A percentile compares a stretch with the other conserved stretches of the same genome.
Evolutionary conservation across 1,140 invertebrate genomes (phyloP).

Genomic region (Drosophila aff.): DNA sequence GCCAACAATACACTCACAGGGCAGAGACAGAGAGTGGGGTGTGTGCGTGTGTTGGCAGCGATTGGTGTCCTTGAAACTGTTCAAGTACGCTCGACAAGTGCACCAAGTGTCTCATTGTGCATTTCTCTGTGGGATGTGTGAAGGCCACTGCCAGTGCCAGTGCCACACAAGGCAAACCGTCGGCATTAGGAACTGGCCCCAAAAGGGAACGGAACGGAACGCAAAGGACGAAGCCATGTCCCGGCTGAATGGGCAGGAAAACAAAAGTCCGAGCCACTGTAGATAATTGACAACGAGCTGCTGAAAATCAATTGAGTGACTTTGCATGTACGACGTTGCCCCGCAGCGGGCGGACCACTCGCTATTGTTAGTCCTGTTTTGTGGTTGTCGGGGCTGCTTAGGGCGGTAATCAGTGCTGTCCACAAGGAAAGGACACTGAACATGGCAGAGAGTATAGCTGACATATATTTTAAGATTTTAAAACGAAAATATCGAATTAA

Average conservation of each 20-base stretch:
- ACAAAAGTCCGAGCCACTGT: constrained; percentile 61
- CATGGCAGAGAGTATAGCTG: neutral
- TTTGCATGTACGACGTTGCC: constrained; percentile 64
- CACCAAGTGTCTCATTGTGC: constrained; percentile 78
- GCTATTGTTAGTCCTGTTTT: constrained; percentile 29
- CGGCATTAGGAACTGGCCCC: constrained; percentile 60
- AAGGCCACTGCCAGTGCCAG: constrained; percentile 54
- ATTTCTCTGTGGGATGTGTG: constrained; percentile 55
- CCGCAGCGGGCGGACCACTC: constrained; percentile 5
- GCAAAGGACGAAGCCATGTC: constrained; percentile 23
- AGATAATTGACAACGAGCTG: constrained; percentile 70
- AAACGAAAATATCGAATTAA: neutral
- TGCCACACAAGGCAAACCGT: constrained; percentile 34
- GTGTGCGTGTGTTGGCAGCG: constrained; percentile 63
- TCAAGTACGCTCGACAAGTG: constrained; percentile 76
- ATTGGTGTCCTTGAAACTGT: constrained; percentile 79
- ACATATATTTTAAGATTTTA: neutral
- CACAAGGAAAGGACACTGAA: neutral
- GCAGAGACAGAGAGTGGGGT: neutral
- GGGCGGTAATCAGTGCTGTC: constrained; percentile 15
- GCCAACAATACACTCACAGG: constrained; percentile 23
- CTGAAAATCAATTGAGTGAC: constrained; percentile 78
- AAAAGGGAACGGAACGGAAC: constrained; percentile 2
- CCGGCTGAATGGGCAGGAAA: constrained; percentile 45
- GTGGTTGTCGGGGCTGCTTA: constrained; percentile 18